Evolutionary conservation across 2,797 vertebrate genomes (phyloP).

Genomic region (Onychomys torridus): DNA sequence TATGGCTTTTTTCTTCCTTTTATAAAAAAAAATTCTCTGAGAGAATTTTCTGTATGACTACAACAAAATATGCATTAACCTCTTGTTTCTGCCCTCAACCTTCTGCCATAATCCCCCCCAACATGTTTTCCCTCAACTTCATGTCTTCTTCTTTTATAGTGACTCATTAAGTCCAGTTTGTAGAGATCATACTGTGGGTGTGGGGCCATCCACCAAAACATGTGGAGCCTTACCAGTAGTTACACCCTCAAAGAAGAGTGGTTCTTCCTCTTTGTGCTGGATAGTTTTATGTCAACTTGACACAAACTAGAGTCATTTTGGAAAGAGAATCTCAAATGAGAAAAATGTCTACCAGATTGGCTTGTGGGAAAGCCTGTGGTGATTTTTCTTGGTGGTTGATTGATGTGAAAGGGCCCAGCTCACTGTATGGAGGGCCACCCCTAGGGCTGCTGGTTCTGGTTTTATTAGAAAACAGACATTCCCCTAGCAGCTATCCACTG

Average conservation of each 20-base stretch:
- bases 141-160: neutral
- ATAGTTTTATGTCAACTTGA: neutral
- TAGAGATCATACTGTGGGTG: neutral
- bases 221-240: neutral
- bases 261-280: neutral
- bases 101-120: neutral
- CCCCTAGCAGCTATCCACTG: neutral
- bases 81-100: neutral
- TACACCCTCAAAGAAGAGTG: neutral
- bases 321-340: neutral
- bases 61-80: neutral
- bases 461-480: neutral
- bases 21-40: neutral
- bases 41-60: neutral
- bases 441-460: too few relatives aligned
- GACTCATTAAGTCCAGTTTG: neutral
- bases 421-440: neutral
- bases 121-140: too few relatives aligned
- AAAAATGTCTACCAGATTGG: neutral
- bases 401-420: neutral
- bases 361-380: neutral
- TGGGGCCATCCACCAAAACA: neutral
- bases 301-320: neutral
- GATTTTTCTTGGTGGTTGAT: neutral
- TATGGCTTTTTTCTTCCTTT: neutral